Percentiles rank a stretch among this genome's conserved stretches.
Evolutionary conservation across 2,113 vertebrate species (phyloP).

Genomic region (Xenus cinereus): DNA sequence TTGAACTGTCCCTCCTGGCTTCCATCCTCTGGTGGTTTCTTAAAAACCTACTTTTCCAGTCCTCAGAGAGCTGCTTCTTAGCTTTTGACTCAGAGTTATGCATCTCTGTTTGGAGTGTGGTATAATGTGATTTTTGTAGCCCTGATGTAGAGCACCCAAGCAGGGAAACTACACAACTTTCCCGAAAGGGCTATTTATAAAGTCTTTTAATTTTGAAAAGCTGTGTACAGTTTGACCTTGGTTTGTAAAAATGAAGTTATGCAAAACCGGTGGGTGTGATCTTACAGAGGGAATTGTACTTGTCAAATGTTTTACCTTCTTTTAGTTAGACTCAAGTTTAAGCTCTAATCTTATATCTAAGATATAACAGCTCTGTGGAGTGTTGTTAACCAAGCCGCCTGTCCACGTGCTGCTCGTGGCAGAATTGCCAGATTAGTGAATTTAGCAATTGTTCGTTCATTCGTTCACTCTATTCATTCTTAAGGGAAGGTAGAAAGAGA

Average conservation of each 20-base stretch:
- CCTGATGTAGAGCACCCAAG: not conserved
- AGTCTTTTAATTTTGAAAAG: not conserved
- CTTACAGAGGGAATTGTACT: not conserved
- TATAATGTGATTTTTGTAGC: not conserved
- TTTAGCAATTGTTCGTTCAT: not conserved
- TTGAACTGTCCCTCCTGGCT: not conserved
- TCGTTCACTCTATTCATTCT: not conserved
- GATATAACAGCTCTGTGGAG: not conserved
- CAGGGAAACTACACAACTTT: not conserved
- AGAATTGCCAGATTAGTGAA: not conserved
- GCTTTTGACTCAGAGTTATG: not conserved
- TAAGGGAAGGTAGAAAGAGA: not conserved
- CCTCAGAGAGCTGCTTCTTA: not conserved
- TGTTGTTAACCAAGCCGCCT: not conserved
- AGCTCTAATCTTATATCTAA: not conserved
- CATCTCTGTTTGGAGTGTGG: not conserved
- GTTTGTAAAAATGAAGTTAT: not conserved
- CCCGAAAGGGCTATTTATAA: not conserved
- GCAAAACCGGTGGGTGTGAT: not conserved
- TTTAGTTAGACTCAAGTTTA: not conserved
- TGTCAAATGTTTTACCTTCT: not conserved
- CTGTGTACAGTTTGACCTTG: not conserved
- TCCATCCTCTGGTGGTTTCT: not conserved
- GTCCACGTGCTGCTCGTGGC: not conserved
- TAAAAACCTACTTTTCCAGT: slow-evolving; percentile 3